A percentile compares a stretch with the other conserved stretches of the same genome.
Conservation (phyloP, 2,888 invertebrate species). For the Odontomyia ornata region DNA sequence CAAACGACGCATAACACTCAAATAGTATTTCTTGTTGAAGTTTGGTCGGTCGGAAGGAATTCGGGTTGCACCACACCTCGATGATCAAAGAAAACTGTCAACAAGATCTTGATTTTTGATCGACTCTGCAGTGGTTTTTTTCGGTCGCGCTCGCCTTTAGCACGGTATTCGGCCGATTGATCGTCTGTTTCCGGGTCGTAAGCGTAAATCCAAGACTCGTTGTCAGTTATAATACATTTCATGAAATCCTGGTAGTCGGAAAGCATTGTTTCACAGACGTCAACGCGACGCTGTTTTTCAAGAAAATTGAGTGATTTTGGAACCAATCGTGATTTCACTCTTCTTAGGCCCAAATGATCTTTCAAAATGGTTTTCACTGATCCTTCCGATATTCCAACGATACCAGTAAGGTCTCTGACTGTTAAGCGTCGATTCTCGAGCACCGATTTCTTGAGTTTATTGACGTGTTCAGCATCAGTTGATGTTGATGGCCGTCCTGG, state of each 20-base stretch:
- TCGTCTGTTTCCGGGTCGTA: conserved; percentile 43
- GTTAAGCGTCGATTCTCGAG: conserved; percentile 45
- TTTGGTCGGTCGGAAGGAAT: background rate
- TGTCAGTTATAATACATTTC: conserved; percentile 28
- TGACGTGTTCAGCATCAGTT: conserved; percentile 42
- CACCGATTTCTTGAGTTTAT: conserved; percentile 44
- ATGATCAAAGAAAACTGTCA: conserved; percentile 28
- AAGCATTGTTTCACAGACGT: background rate
- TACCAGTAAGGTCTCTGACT: conserved; percentile 43
- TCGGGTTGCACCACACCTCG: background rate
- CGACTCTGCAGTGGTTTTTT: conserved; percentile 11
- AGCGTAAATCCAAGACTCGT: conserved; percentile 39
- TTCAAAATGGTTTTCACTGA: conserved; percentile 44
- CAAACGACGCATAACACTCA: conserved; percentile 24
- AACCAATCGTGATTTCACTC: conserved; percentile 39
- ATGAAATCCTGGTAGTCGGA: background rate
- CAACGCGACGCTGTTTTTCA: background rate
- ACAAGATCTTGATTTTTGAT: conserved; percentile 7
- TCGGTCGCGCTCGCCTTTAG: conserved; percentile 25
- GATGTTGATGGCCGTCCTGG: conserved; percentile 46
- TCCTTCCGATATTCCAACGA: conserved; percentile 41
- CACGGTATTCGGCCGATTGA: conserved; percentile 25
- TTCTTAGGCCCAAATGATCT: conserved; percentile 33
- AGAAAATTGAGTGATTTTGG: background rate
- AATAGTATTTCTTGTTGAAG: conserved; percentile 19